Base-by-base conservation (phyloP, 2,113 vertebrate genomes). In the Noturus placidus region DNA sequence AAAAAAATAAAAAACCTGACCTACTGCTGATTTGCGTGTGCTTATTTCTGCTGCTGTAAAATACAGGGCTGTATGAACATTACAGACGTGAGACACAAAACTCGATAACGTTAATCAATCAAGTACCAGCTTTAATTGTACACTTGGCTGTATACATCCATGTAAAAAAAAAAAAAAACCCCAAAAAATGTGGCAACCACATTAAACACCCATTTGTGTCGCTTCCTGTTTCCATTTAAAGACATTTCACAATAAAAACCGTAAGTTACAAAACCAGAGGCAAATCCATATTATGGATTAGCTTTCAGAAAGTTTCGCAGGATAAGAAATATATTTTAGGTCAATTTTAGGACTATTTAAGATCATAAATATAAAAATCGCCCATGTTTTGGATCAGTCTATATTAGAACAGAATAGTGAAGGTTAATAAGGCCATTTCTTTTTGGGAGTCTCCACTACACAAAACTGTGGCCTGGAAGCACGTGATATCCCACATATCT, bases 91-190 rank as follows among this genome's bases (percentile, higher is more conserved):
- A 52, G 42, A 72, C 10, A 35, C 30, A 30, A 17, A 42, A 15
- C 19, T 17, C 3, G 27, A 72, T 19, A 61, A 57, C 13, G 19
- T 86, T 72, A 82, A 87, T 3, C 0, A 54, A 85, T 2, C 0
- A 54, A 85, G 90, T 92, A 94, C 88, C 92, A 93, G 93, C 88
- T 94, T 95, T 95, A 95, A 94, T 94, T 89, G 87, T 91, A 92
- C 90, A 90, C 91, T 91, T 88, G 90, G 88, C 84, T 80, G 87
- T 89, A 90, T 90, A 92, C 74, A 92, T 88, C 65, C 89, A 87
- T 90, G 92, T 95, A 94, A 90, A 95, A 95, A 96, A 87, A 63
- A 84, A 90, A 95, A 95, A 96, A 87, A 70, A 84, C 78, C n/a
- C n/a, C n/a, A n/a, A n/a, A n/a, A n/a, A 85, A 85, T 88, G 69